Percentiles rank a stretch among this genome's conserved stretches.
Evolutionary conservation across 2,797 vertebrate genomes (phyloP).

Genomic region (Rhinatrema bivittatum): DNA sequence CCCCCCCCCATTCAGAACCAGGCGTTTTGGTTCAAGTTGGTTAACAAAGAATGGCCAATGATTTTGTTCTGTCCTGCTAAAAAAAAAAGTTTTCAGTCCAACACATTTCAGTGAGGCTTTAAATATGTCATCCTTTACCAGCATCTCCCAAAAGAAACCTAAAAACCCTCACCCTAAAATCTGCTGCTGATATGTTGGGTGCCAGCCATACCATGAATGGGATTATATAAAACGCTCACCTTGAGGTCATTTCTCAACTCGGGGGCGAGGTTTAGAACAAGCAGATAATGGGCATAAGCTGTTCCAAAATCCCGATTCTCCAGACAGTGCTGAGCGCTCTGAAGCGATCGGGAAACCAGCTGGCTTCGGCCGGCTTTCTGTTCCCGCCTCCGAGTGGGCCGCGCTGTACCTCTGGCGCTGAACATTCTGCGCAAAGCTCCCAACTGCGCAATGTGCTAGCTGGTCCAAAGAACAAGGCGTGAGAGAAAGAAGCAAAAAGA

Average conservation of each 20-base stretch:
- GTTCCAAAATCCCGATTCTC: constrained; percentile 85
- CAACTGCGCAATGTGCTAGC: background rate
- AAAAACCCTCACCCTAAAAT: too few relatives aligned
- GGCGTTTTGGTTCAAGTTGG: too few relatives aligned
- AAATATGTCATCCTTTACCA: too few relatives aligned
- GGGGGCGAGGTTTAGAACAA: constrained; percentile 85
- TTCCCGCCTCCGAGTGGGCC: constrained; percentile 50
- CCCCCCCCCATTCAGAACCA: too few relatives aligned
- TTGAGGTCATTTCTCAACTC: constrained; percentile 74
- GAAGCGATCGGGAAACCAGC: constrained; percentile 80
- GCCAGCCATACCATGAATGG: too few relatives aligned
- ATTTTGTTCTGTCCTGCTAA: too few relatives aligned
- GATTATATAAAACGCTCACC: too few relatives aligned
- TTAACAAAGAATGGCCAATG: too few relatives aligned
- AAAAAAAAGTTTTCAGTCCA: too few relatives aligned
- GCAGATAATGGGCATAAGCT: constrained; percentile 89
- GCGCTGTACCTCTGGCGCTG: constrained; percentile 52
- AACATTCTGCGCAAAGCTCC: constrained; percentile 55
- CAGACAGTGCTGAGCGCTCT: constrained; percentile 86
- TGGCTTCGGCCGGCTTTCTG: constrained; percentile 67
- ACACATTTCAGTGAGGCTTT: too few relatives aligned
- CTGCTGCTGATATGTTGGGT: too few relatives aligned
- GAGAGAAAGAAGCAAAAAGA: accelerated
- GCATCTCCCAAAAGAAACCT: too few relatives aligned
- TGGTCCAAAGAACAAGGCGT: background rate